These are phyloP conservation scores for Parapristionchus giblindavisi DNA, from an alignment of 2,888 invertebrate genomes.

Conservation along the genomic window DNA sequence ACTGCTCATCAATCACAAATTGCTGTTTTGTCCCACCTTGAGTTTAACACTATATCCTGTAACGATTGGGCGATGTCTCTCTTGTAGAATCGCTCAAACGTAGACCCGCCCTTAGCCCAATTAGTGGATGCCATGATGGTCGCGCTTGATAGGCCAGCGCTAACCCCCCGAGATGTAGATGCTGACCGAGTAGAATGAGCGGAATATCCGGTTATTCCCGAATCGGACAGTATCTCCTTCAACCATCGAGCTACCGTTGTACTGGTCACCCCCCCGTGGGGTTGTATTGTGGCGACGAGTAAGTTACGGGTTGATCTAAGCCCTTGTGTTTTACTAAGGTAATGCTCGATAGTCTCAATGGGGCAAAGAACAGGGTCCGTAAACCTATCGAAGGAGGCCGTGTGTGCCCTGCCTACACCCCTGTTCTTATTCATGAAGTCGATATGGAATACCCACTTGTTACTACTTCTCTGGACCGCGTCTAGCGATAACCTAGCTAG, in stretches of 20 bases:
- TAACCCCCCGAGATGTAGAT: background rate
- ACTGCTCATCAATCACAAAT: no score
- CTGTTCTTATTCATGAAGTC: constrained; percentile 17
- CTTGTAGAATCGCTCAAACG: constrained; percentile 16
- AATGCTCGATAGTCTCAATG: background rate
- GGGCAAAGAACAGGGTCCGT: background rate
- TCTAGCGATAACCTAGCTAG: background rate
- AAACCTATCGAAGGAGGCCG: background rate
- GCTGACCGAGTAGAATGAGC: constrained; percentile 9
- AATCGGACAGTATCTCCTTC: background rate
- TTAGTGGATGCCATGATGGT: background rate
- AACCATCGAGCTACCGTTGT: constrained; percentile 18
- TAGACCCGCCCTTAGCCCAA: background rate
- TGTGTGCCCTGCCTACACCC: constrained; percentile 3
- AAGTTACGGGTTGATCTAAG: background rate
- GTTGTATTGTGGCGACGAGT: background rate
- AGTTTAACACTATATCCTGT: no score
- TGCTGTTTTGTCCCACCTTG: no score
- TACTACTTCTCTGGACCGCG: background rate
- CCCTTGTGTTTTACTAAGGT: background rate
- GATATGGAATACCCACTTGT: no score
- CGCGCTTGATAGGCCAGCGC: background rate
- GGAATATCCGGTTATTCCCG: background rate
- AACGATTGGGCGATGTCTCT: no score
- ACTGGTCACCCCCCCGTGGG: background rate